Evolutionary conservation across 1,140 invertebrate species (phyloP).

Genomic region (Aphis gossypii): DNA sequence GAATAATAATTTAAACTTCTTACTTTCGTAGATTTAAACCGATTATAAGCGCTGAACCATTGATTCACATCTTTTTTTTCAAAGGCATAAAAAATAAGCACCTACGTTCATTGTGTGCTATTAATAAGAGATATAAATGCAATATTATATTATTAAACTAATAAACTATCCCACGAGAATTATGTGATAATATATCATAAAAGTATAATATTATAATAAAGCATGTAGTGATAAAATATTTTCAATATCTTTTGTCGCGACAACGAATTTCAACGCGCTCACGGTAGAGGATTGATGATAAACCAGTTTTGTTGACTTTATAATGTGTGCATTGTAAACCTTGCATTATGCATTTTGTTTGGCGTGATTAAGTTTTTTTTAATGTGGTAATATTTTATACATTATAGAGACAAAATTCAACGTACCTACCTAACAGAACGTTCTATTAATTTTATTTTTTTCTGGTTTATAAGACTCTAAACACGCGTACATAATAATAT

Average conservation of each 20-base stretch:
- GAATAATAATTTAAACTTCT: not conserved
- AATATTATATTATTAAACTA: not conserved
- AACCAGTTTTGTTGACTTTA: slow-evolving; percentile 30
- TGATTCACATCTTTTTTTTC: not conserved
- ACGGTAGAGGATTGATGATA: not conserved
- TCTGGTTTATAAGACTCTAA: not conserved
- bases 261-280: not conserved
- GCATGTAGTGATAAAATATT: slow-evolving; percentile 1
- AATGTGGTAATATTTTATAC: slow-evolving; percentile 34
- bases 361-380: slow-evolving; percentile 5
- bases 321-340: not conserved
- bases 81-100: not conserved
- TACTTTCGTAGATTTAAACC: not conserved
- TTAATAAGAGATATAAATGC: not conserved
- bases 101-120: not conserved
- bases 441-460: slow-evolving; percentile 12
- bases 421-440: not conserved
- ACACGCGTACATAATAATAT: not conserved
- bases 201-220: not conserved
- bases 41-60: too few relatives aligned
- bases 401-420: not conserved
- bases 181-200: not conserved
- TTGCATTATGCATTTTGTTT: slow-evolving; percentile 31
- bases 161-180: not conserved
- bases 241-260: slow-evolving; percentile 37